phyloP scores from a whole-genome alignment of 2,797 vertebrate species.

The Graptemys geographica region DNA sequence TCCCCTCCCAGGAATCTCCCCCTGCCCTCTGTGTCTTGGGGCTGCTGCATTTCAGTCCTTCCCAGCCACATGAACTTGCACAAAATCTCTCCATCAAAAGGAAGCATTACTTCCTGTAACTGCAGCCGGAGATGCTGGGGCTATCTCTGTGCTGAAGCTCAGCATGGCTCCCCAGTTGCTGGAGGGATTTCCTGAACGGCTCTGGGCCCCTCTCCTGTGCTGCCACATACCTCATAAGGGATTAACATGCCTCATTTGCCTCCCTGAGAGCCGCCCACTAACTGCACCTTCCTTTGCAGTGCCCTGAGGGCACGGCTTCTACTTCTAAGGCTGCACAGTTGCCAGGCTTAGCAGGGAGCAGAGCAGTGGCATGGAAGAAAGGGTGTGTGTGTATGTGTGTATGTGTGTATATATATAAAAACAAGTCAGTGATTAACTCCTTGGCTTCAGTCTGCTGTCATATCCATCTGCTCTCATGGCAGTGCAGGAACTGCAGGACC shows the following conservation, averaged over 20 bases:
- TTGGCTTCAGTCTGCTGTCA: neutral
- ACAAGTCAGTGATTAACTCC: neutral
- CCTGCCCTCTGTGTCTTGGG: neutral
- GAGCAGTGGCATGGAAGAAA: neutral
- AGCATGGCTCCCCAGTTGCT: slow-evolving; percentile 57
- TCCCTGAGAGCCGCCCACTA: slow-evolving; percentile 53
- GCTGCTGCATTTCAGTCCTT: neutral
- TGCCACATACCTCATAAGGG: slow-evolving; percentile 70
- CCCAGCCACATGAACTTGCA: neutral
- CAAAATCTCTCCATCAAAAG: neutral
- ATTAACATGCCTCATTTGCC: slow-evolving; percentile 54
- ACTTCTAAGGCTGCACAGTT: slow-evolving; percentile 56
- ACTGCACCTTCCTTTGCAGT: slow-evolving; percentile 55
- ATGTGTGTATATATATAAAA: too few species aligned
- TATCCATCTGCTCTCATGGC: neutral
- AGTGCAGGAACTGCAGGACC: neutral
- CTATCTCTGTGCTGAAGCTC: slow-evolving; percentile 52
- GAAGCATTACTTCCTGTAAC: slow-evolving; percentile 42
- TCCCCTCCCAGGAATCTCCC: neutral
- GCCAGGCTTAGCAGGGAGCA: neutral
- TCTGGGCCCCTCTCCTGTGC: slow-evolving; percentile 66
- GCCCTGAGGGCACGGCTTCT: slow-evolving; percentile 58
- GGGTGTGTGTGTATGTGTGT: neutral
- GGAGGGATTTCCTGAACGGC: slow-evolving; percentile 67
- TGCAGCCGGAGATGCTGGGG: slow-evolving; percentile 54